Conservation (phyloP, 2,113 vertebrate species). For the Polypterus bichir region DNA sequence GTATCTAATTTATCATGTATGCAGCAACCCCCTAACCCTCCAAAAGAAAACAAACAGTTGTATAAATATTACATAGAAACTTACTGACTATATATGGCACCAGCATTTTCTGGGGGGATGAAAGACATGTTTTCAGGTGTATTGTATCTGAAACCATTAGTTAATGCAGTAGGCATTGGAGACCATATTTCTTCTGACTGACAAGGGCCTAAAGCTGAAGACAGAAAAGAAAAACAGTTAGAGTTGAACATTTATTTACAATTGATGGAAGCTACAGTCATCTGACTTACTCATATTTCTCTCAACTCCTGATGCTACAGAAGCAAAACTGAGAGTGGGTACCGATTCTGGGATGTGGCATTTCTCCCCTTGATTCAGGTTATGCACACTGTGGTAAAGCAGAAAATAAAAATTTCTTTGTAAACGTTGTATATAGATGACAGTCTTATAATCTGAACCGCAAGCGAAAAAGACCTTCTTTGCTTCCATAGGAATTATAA, state of each 20-base stretch:
- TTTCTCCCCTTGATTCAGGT: slow-evolving; percentile 38
- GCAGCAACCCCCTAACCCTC: no score
- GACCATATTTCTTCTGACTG: slow-evolving; percentile 70
- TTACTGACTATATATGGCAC: slow-evolving; percentile 62
- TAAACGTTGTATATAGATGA: no score
- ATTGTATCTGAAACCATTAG: slow-evolving; percentile 73
- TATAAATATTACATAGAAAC: slow-evolving; percentile 6
- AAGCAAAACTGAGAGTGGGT: slow-evolving; percentile 55
- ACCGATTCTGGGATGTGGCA: slow-evolving; percentile 40
- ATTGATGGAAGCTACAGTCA: no score
- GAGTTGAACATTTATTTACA: background rate
- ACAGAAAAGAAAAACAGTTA: slow-evolving; percentile 10
- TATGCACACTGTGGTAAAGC: slow-evolving; percentile 28
- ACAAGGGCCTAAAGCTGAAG: slow-evolving; percentile 54
- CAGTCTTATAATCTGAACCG: no score
- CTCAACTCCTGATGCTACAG: slow-evolving; percentile 56
- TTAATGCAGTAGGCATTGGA: slow-evolving; percentile 63
- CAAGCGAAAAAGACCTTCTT: no score
- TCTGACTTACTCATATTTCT: slow-evolving; percentile 60
- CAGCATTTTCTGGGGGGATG: slow-evolving; percentile 50
- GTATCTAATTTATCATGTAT: no score
- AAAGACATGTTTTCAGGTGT: slow-evolving; percentile 58
- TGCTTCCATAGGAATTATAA: no score
- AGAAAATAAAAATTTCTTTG: no score
- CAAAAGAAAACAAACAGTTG: no score